Base-by-base conservation (phyloP, 2,797 vertebrate species). In the Alcedo quadribrachys region DNA sequence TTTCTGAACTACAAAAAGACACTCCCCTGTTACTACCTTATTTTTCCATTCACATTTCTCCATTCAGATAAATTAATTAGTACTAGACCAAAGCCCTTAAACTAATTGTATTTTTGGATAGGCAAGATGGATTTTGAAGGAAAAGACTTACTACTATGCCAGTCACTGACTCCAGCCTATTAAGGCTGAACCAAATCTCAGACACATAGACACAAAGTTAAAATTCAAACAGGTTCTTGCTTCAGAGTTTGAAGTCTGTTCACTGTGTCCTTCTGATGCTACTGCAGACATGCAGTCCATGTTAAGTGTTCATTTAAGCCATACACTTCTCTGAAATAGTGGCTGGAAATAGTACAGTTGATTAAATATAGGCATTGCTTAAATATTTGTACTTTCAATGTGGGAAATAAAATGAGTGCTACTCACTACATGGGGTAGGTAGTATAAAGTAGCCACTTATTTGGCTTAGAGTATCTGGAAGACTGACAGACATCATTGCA, bases 361-460 rank as follows among this genome's bases (percentile, higher is more conserved):
- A 24, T 69, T 54, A 78, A 67, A 69, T 12, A 70, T 3, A 80
- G 33, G 7, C 12, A 60, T 63, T 79, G 46, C 37, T 70, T 74
- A n/a, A 73, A 55, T 79, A 48, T 35, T 46, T 76, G 24, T 51
- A 66, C 43, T 63, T 86, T 40, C n/a, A 28, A 60, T 11, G 33
- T 21, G 22, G 9, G 35, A 74, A 54, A 45, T 57, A 63, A 87
- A 90, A 69, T 7, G 43, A 30, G 17, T 82, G 22, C 40, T 61
- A 37, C 42, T 81, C 1, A 0, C 19, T 79, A 50, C 4, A n/a
- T 4, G 24, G 25, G 19, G 8, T 0, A 53, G 28, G 12, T 57
- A 74, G 32, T 85, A 61, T 57, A 27, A 82, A 85, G 61, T 2
- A 61, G 9, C 25, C 17, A 76, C n/a, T 25, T 42, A 6, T 27